Base-by-base conservation (phyloP, 1,140 invertebrate species). In the Venustaconcha ellipsiformis region DNA sequence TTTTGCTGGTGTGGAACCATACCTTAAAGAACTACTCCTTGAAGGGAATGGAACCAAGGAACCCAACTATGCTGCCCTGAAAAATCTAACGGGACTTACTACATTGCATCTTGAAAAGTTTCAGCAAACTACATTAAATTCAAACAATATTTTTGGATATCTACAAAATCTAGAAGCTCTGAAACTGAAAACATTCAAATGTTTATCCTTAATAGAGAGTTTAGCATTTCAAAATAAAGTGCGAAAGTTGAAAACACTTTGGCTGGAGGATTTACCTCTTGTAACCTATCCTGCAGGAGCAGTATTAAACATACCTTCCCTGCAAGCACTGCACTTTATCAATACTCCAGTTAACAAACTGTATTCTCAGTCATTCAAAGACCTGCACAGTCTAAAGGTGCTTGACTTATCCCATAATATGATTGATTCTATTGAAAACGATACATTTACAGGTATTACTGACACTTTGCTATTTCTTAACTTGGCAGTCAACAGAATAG, bases 401-500 rank as follows among this genome's bases (percentile, higher is more conserved):
- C 66, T 87, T 17, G 80, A 82, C 89, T 89, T 98, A 30, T 96
- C 96, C 0, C 93, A 94, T 83, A 98, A 98, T 89, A 92, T 93
- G 74, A 95, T 99, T 26, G 92, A 89, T 78, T 92, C 89, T 66
- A 92, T 98, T 23, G 94, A 92, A n/a, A 91, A 92, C 58, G 92
- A 94, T 60, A 94, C 96, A 1, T 98, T 98, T 87, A 86, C 90
- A 1, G 96, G 95, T 0, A 93, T 98, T 20, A 94, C 93, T 80
- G 94, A 93, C 72, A 96, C 95, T 0, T 89, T 99, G 17, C 97
- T 95, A 86, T 97, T 96, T 0, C 91, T 99, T 57, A 96, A 95
- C 88, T 90, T 99, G 48, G 91, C 97, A 23, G 97, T 97, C 87
- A 98, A 98, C 91, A 91, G 96, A 93, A 94, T 4, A 94, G 96